Evolutionary conservation across 2,888 invertebrate genomes (phyloP).

Genomic region (Alloscopus bannaensis): DNA sequence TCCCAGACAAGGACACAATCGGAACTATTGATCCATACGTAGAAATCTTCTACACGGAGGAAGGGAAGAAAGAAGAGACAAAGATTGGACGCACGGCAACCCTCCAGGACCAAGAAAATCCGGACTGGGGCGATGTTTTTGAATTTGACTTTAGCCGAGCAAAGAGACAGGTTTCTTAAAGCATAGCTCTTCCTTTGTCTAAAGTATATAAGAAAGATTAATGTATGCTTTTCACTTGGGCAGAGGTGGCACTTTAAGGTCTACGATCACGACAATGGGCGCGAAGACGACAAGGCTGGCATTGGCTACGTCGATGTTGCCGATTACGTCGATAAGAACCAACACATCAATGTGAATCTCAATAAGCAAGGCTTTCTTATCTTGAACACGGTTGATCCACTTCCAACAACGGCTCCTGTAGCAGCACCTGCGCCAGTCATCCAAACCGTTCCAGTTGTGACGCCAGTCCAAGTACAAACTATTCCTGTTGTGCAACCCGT

Average conservation of each 20-base stretch:
- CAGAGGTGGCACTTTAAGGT: slow-evolving; percentile 67
- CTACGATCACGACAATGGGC: slow-evolving; percentile 70
- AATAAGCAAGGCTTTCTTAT: slow-evolving; percentile 71
- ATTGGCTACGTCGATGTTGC: slow-evolving; percentile 68
- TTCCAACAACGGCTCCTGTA: slow-evolving; percentile 17
- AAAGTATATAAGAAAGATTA: too few species aligned
- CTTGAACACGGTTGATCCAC: slow-evolving; percentile 59
- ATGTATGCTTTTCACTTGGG: not conserved
- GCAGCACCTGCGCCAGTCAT: slow-evolving; percentile 3
- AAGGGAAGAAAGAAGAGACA: slow-evolving; percentile 62
- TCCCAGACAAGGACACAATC: slow-evolving; percentile 71
- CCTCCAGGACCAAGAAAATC: slow-evolving; percentile 64
- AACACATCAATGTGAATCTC: slow-evolving; percentile 67
- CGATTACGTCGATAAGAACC: slow-evolving; percentile 70
- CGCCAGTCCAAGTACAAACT: slow-evolving; percentile 6
- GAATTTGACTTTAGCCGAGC: slow-evolving; percentile 69
- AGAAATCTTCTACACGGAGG: slow-evolving; percentile 68
- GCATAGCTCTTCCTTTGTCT: too few species aligned
- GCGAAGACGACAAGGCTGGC: slow-evolving; percentile 70
- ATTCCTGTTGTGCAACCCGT: slow-evolving; percentile 14
- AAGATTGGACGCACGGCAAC: slow-evolving; percentile 67
- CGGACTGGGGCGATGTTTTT: slow-evolving; percentile 70
- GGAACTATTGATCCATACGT: slow-evolving; percentile 67
- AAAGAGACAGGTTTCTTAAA: slow-evolving; percentile 66
- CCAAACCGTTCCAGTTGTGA: slow-evolving; percentile 26